Base-by-base conservation (phyloP, 2,113 vertebrate species). In the Bettongia penicillata region DNA sequence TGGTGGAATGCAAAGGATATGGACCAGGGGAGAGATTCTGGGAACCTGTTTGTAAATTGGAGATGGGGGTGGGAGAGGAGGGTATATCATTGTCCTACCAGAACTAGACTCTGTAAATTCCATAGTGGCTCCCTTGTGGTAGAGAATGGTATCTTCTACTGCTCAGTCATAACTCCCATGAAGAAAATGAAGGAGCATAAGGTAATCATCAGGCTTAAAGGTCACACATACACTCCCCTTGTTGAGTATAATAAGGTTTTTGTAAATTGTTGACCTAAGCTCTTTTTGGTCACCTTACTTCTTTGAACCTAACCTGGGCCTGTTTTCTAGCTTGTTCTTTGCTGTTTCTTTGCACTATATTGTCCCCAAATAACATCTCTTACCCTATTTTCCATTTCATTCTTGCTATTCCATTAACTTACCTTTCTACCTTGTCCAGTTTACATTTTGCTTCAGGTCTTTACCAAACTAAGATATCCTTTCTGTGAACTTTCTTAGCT, bases 51-150 rank as follows among this genome's bases (percentile, higher is more conserved):
- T 77, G 14, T 77, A 77, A 77, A 77, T 53, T 1, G 52, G 52
- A 12, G 51, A 4, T 12, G 61, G 14, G 5, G 37, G 9, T 31
- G 16, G 1, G 16, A 4, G 16, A 0, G 5, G 31, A 19, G 37
- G 4, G n/a, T 84, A 43, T 84, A 77, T 77, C 6, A 77, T 43
- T 84, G 68, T 43, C 19, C 68, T 8, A 77, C 37, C 16, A 77
- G 55, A 61, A 37, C 43, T 43, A 43, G 68, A 84, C 19, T 16
- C 6, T 43, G 6, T 6, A 19, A n/a, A n/a, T 84, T 84, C 19
- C 16, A 84, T 1, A 84, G 57, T 84, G 19, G 7, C 19, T 43
- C 68, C 68, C 68, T 43, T 43, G 19, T 43, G 5, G 16, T 23
- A 2, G 68, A 43, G n/a, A 43, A 43, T 8, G 37, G 6, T 22